A percentile compares a stretch with the other conserved stretches of the same genome.
These are phyloP conservation scores for Tricholaema leucomelas DNA, from an alignment of 2,113 vertebrate species.

Conservation along the genomic window DNA sequence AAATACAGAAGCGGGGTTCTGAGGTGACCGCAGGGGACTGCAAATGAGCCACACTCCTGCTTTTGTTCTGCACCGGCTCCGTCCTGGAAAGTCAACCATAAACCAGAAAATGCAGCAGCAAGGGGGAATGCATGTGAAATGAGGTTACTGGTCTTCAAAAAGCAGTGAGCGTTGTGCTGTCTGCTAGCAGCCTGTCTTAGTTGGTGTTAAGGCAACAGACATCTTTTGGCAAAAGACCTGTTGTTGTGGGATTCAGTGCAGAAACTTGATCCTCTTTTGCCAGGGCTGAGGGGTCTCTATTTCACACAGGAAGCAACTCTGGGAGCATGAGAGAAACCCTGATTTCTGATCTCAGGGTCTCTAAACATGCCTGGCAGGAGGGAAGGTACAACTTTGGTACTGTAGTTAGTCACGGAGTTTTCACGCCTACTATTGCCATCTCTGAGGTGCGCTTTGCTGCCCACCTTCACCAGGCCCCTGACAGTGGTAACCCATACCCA, in stretches of 20 bases:
- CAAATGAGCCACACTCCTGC: background rate
- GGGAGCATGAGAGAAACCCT: fast-evolving
- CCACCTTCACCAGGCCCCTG: fast-evolving
- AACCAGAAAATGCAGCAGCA: background rate
- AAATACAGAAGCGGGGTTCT: background rate
- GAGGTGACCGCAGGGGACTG: background rate
- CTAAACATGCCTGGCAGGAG: background rate
- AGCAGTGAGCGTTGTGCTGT: fast-evolving
- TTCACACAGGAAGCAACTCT: fast-evolving
- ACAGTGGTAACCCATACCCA: background rate
- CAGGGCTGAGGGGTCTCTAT: fast-evolving
- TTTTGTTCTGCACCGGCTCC: background rate
- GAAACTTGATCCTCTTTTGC: background rate
- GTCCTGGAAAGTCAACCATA: background rate
- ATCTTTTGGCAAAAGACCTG: fast-evolving
- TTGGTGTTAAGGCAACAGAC: fast-evolving
- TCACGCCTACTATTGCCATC: background rate
- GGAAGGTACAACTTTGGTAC: background rate
- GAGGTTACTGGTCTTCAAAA: background rate
- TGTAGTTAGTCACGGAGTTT: background rate
- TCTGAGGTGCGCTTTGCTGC: background rate
- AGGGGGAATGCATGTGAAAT: background rate
- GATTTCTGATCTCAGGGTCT: background rate
- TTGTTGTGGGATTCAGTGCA: fast-evolving
- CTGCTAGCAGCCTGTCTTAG: background rate